Evolutionary conservation across 2,113 vertebrate genomes (phyloP), one percentile per base, ranked within the genome.

Genomic region (Leucoraja erinaceus): DNA sequence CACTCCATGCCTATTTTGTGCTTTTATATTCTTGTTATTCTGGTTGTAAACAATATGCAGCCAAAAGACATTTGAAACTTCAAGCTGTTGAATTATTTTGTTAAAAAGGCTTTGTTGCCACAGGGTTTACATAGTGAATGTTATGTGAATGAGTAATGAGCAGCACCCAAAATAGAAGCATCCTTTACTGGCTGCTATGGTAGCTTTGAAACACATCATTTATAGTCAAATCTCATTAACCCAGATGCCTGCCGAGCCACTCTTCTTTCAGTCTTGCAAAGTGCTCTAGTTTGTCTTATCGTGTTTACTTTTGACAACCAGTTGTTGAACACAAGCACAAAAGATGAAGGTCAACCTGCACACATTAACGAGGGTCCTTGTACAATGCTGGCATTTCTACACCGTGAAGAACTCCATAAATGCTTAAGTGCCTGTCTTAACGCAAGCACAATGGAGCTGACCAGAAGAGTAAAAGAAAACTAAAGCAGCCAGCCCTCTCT

Each of bases 191-290:
- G 56, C 14, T 63, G 12, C n/a, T 31, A 61, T 86, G 56, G 25
- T 10, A 38, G 56, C 31, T 86, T 86, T 86, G 56, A n/a, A 86
- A 86, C 75, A 77, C n/a, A 31, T n/a, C 56, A 86, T 63, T 61
- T 31, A 86, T 59, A 63, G 61, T 86, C 81, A 86, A 86, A 86
- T 61, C 54, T 86, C 56, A 61, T 61, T 86, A 86, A 63, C 22
- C 83, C 56, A 61, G 11, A 61, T 86, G 25, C 28, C 25, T 25
- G 5, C 56, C 25, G 11, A 86, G 10, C 83, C n/a, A 86, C 54
- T 86, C 56, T 22, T 22, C 78, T 86, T 86, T 61, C 56, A 61
- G 22, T n/a, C 56, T 86, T 86, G 3, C 59, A 86, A 86, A 86
- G 56, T 7, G 56, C 28, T 86, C 56, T 61, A 31, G 83, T 63